phyloP scores from a whole-genome alignment of 64 coral and sea anemone species.

The Montipora foliosa region DNA sequence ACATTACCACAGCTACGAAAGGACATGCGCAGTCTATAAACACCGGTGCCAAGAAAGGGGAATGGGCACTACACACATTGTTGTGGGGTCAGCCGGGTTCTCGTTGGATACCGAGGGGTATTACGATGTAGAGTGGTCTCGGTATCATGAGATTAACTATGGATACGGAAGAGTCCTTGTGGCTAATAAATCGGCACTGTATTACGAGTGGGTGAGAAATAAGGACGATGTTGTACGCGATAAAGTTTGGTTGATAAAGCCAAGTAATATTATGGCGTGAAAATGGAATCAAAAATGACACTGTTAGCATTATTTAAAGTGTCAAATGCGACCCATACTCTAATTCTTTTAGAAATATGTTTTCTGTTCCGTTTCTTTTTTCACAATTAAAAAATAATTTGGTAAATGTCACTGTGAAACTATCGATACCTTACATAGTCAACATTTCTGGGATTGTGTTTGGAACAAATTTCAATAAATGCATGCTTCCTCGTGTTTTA shows the following conservation, averaged over 20 bases:
- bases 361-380: too few relatives aligned
- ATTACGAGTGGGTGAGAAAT: slow-evolving; percentile 94
- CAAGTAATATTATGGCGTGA: neutral
- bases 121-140: slow-evolving; percentile 75
- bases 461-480: too few relatives aligned
- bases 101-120: slow-evolving; percentile 42
- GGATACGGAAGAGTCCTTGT: slow-evolving; percentile 92
- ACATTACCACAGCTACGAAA: slow-evolving; percentile 97
- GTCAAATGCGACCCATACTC: neutral
- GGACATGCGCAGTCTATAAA: slow-evolving; percentile 90
- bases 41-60: slow-evolving; percentile 61
- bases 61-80: slow-evolving; percentile 76
- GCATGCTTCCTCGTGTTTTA: too few relatives aligned
- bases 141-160: slow-evolving; percentile 73
- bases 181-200: slow-evolving; percentile 72
- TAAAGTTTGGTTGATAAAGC: slow-evolving; percentile 82
- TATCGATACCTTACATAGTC: too few relatives aligned
- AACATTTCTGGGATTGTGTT: too few relatives aligned
- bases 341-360: too few relatives aligned
- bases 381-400: too few relatives aligned
- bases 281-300: neutral
- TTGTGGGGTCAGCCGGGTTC: slow-evolving; percentile 87
- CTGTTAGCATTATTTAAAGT: neutral
- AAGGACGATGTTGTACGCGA: slow-evolving; percentile 88
- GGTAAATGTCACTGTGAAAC: too few relatives aligned